Percentiles rank a stretch among this genome's conserved stretches.
phyloP scores from a whole-genome alignment of 2,888 invertebrate genomes.

The Adelognathus sp. region DNA sequence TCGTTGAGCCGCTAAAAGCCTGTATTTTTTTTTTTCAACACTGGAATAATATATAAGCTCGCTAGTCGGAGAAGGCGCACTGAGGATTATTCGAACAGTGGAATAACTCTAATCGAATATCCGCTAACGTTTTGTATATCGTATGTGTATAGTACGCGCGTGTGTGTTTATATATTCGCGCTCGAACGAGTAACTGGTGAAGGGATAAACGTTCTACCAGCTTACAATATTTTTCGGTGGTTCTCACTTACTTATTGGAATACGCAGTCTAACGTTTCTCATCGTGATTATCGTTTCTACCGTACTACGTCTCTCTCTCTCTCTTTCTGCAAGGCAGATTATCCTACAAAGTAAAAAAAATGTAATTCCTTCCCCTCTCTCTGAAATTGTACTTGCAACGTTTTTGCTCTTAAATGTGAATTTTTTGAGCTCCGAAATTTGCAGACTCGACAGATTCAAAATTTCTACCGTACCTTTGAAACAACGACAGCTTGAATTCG shows the following conservation, averaged over 20 bases:
- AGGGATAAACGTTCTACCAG: conserved; percentile 23
- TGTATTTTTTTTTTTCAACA: conserved; percentile 3
- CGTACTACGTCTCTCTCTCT: background rate
- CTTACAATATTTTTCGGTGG: conserved; percentile 35
- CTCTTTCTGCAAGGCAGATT: background rate
- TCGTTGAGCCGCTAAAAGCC: background rate
- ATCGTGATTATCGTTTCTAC: conserved; percentile 30
- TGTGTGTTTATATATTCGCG: background rate
- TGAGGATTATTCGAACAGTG: background rate
- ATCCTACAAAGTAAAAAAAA: background rate
- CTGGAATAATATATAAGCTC: conserved; percentile 36
- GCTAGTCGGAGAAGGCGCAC: conserved; percentile 4
- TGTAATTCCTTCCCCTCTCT: background rate
- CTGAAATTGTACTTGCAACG: background rate
- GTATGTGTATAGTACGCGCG: background rate
- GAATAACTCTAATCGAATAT: conserved; percentile 5
- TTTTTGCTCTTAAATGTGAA: background rate
- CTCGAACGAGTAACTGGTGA: conserved; percentile 26
- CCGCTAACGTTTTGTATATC: background rate
- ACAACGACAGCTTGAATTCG: background rate
- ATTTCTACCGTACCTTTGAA: background rate
- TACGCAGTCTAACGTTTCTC: conserved; percentile 41
- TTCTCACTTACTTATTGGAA: conserved; percentile 42
- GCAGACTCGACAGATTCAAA: background rate
- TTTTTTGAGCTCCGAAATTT: background rate